A percentile compares a stretch with the other conserved stretches of the same genome.
phyloP scores from a whole-genome alignment of 2,888 invertebrate genomes.

The Caenorhabditis uteleia region DNA sequence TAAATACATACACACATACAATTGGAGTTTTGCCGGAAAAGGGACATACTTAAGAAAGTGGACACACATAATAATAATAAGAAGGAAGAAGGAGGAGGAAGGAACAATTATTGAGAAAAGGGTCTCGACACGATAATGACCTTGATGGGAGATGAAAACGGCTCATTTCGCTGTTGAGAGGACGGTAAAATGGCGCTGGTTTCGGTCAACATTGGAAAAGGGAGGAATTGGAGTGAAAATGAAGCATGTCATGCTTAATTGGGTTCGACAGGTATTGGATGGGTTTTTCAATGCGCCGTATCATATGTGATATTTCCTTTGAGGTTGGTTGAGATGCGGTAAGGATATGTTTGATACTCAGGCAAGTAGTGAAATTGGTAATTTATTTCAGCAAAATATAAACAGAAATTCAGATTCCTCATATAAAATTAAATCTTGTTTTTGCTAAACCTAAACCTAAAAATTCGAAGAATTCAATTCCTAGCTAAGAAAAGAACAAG shows the following conservation, averaged over 20 bases:
- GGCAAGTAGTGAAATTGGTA: too few species aligned
- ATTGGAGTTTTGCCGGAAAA: neutral
- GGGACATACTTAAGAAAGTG: neutral
- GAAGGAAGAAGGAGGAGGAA: neutral
- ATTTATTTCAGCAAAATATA: too few species aligned
- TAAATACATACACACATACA: conserved; percentile 3
- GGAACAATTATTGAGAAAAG: conserved; percentile 13
- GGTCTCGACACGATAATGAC: conserved; percentile 35
- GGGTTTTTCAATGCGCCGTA: too few species aligned
- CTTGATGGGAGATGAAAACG: conserved; percentile 2
- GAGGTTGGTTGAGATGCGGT: too few species aligned
- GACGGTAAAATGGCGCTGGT: neutral
- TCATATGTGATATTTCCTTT: too few species aligned
- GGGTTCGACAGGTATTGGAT: too few species aligned
- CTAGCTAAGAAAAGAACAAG: too few species aligned
- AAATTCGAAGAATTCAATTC: too few species aligned
- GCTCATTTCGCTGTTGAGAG: neutral
- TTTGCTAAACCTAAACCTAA: too few species aligned
- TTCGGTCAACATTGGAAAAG: conserved; percentile 15
- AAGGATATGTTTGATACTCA: too few species aligned
- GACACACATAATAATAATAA: conserved; percentile 28
- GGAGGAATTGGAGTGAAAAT: conserved; percentile 6
- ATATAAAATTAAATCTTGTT: too few species aligned
- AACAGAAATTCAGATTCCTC: too few species aligned
- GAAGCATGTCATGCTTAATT: conserved; percentile 10